Evolutionary conservation across 2,797 vertebrate genomes (phyloP).

Genomic region (Eutrigla gurnardus): DNA sequence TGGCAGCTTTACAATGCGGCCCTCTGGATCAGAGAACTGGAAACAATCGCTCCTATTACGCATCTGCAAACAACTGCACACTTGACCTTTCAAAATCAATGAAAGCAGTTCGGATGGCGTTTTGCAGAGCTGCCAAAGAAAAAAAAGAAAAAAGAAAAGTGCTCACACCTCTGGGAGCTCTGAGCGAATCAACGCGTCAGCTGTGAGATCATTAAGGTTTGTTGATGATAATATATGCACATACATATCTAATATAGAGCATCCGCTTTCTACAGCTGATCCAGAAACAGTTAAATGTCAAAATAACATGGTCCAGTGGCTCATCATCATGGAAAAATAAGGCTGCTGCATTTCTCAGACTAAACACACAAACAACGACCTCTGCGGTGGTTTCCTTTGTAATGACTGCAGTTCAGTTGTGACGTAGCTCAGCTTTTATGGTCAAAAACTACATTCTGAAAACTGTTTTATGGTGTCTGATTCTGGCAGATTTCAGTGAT

Average conservation of each 20-base stretch:
- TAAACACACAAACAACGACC: background rate
- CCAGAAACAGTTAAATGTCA: background rate
- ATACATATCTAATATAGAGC: background rate
- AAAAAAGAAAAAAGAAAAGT: background rate
- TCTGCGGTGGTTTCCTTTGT: background rate
- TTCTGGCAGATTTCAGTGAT: too few relatives aligned
- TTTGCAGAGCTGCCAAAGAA: constrained; percentile 47
- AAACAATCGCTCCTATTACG: constrained; percentile 46
- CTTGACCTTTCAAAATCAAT: constrained; percentile 61
- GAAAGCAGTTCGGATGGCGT: constrained; percentile 35
- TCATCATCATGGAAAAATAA: background rate
- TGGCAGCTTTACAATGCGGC: constrained; percentile 37
- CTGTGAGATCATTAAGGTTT: constrained; percentile 10
- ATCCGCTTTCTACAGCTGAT: background rate
- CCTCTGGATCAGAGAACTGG: constrained; percentile 26
- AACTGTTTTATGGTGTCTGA: too few relatives aligned
- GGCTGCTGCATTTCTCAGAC: background rate
- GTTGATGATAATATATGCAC: constrained; percentile 13
- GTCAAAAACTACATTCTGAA: background rate
- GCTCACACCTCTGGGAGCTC: constrained; percentile 30
- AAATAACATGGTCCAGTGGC: background rate
- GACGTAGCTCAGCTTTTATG: background rate
- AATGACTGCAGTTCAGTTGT: background rate
- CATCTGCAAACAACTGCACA: constrained; percentile 39
- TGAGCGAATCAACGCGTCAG: background rate